These are phyloP conservation scores for Monopterus albus DNA, from an alignment of 2,113 vertebrate species.

Conservation along the genomic window DNA sequence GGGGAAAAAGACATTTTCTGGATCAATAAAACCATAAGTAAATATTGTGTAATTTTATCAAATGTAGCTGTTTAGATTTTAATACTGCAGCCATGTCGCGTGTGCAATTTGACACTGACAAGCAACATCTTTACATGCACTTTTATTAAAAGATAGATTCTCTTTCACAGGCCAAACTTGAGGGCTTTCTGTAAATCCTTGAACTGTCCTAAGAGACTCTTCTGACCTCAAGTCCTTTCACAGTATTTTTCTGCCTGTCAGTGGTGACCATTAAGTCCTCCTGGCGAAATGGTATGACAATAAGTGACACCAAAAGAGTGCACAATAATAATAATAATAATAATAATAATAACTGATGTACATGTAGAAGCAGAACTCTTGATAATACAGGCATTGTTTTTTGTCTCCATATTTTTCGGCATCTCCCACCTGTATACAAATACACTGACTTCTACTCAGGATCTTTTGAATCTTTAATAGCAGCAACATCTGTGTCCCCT, in stretches of 20 bases:
- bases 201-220: no score
- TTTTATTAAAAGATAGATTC: not conserved
- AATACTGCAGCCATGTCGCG: not conserved
- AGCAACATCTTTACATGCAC: not conserved
- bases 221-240: no score
- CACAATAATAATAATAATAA: no score
- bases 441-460: conserved; percentile 23
- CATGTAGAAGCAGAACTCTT: not conserved
- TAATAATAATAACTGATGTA: not conserved
- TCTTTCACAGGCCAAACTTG: not conserved
- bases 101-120: not conserved
- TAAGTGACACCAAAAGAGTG: accelerated
- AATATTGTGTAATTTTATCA: not conserved
- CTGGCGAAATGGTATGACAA: not conserved
- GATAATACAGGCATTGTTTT: conserved; percentile 18
- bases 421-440: conserved; percentile 33
- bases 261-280: not conserved
- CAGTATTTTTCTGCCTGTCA: not conserved
- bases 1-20: not conserved
- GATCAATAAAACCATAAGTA: no score
- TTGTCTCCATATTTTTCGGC: not conserved
- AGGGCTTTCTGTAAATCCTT: not conserved
- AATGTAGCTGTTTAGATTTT: not conserved
- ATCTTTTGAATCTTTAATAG: conserved; percentile 66
- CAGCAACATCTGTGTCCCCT: conserved; percentile 60